Base-by-base conservation (phyloP, 2,888 invertebrate genomes). In the Pterobdella sp. region DNA sequence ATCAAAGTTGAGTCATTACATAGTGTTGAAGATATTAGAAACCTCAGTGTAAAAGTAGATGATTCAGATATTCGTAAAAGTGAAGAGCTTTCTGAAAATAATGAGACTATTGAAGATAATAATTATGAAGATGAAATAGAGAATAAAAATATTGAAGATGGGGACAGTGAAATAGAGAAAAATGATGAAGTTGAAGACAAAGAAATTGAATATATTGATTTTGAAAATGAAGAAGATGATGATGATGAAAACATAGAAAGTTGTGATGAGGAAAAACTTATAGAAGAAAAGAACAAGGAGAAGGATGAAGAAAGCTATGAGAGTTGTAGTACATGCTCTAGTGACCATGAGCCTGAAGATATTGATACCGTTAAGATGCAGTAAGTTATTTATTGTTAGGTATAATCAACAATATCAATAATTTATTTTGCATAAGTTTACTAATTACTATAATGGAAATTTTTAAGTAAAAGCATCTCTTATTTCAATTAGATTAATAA, bases 271-370 rank as follows among this genome's bases (percentile, higher is more conserved):
- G n/a, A n/a, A n/a, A n/a, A n/a, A n/a, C n/a, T n/a, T n/a, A n/a
- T n/a, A n/a, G n/a, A n/a, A n/a, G n/a, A n/a, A n/a, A n/a, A n/a
- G n/a, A n/a, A n/a, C n/a, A n/a, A 26, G 4, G 60, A 56, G n/a
- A 42, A 42, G 42, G 60, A 7, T 56, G 60, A 56, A 22, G 60
- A 56, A 4, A 56, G 60, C 26, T 56, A 56, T 22, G 60, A 56
- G n/a, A 56, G 60, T 22, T 56, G 60, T 26, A 56, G 60, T 26
- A 56, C 60, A 56, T 56, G 60, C n/a, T 56, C 60, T 26, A 56
- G 60, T 56, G 60, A 56, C n/a, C 60, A 56, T 18, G 60, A 56
- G 26, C 60, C 60, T n/a, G 60, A 56, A 3, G 60, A 56, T 26
- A 56, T 56, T 56, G 60, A 56, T 3, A 56, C 4, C n/a, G 60